Evolutionary conservation across 2,888 invertebrate species (phyloP).

Genomic region (Lasioglossum malachurum): DNA sequence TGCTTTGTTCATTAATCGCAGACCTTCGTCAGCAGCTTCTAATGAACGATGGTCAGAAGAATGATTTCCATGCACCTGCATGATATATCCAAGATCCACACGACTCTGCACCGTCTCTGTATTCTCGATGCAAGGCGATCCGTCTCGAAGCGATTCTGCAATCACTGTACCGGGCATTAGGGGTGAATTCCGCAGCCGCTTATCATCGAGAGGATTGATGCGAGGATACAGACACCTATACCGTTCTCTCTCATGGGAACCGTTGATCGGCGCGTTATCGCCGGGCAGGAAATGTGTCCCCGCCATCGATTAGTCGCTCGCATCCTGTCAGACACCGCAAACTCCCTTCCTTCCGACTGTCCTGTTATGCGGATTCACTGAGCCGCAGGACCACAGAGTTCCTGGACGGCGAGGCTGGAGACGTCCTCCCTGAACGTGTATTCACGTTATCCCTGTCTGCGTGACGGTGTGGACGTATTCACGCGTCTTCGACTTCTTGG

Average conservation of each 20-base stretch:
- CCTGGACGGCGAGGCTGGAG: background rate
- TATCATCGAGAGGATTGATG: constrained; percentile 47
- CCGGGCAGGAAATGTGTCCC: constrained; percentile 54
- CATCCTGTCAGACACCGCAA: constrained; percentile 38
- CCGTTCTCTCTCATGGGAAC: background rate
- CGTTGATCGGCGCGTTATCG: constrained; percentile 28
- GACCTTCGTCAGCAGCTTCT: no score
- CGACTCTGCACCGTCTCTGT: background rate
- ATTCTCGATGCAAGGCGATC: background rate
- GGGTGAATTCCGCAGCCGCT: constrained; percentile 30
- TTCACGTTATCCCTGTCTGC: background rate
- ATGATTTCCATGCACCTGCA: background rate
- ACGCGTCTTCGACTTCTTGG: constrained; percentile 1
- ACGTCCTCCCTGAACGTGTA: background rate
- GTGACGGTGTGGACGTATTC: background rate
- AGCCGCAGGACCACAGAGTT: background rate
- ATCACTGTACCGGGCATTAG: constrained; percentile 22
- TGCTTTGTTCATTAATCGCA: no score
- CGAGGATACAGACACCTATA: constrained; percentile 17
- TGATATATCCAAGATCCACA: background rate
- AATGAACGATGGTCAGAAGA: background rate
- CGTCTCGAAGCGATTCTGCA: background rate
- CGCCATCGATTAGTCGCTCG: constrained; percentile 60
- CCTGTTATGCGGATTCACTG: constrained; percentile 29
- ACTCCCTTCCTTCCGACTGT: constrained; percentile 49